Conservation (phyloP, 2,113 vertebrate genomes). For the Eudorcas thomsonii region DNA sequence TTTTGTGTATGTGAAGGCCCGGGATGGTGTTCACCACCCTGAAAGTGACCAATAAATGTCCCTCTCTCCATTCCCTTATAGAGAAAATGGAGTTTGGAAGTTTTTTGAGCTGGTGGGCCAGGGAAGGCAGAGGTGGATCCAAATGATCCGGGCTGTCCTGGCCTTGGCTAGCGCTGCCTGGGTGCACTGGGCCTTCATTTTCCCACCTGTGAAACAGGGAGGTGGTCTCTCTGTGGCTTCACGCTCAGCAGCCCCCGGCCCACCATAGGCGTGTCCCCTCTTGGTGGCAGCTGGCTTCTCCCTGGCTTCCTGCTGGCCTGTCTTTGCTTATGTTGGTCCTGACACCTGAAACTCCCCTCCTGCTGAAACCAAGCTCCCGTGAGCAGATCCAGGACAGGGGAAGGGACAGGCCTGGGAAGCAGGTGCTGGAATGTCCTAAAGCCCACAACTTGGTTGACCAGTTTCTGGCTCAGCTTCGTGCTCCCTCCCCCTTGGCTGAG, state of each 20-base stretch:
- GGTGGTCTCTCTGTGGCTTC: neutral
- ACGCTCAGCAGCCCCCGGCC: neutral
- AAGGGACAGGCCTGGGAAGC: neutral
- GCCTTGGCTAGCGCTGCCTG: neutral
- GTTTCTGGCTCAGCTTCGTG: neutral
- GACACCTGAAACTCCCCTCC: neutral
- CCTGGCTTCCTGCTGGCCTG: neutral
- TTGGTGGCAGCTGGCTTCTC: neutral
- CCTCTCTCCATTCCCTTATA: neutral
- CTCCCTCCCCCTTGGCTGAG: neutral
- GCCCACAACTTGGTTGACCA: neutral
- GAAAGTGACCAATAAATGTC: too few species aligned
- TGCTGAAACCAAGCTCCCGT: neutral
- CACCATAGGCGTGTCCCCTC: neutral
- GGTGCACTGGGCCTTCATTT: neutral
- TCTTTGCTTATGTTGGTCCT: neutral
- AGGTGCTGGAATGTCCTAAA: neutral
- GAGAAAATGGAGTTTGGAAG: neutral
- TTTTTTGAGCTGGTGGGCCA: neutral
- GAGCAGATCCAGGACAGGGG: neutral
- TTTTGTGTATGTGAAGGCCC: fast-evolving
- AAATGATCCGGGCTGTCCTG: neutral
- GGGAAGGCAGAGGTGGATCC: neutral
- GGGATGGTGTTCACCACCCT: fast-evolving
- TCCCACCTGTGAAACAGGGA: neutral